phyloP scores from a whole-genome alignment of 2,113 vertebrate species.

The Oryzias javanicus region DNA sequence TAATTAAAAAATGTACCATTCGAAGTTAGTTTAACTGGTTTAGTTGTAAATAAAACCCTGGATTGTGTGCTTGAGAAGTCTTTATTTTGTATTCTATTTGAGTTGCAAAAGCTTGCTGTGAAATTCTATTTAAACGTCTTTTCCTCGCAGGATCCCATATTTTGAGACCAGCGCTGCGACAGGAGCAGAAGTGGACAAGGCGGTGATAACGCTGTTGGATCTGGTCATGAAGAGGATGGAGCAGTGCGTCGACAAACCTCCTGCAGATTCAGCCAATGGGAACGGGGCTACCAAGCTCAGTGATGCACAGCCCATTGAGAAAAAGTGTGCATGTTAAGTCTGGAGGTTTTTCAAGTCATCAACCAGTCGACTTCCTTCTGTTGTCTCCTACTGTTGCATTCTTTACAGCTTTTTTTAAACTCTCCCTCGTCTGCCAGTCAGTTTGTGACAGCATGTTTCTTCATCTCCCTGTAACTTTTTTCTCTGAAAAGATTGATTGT shows the following conservation, averaged over 20 bases:
- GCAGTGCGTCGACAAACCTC: conserved; percentile 88
- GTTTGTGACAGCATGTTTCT: conserved; percentile 31
- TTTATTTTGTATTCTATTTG: too few species aligned
- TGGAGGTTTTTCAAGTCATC: conserved; percentile 18
- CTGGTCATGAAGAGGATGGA: conserved; percentile 98
- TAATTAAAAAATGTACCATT: too few species aligned
- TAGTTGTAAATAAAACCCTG: too few species aligned
- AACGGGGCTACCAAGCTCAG: conserved; percentile 81
- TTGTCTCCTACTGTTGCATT: conserved; percentile 9
- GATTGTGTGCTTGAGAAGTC: too few species aligned
- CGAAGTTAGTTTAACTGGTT: too few species aligned
- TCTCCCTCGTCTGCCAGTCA: conserved; percentile 16
- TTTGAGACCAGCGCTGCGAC: conserved; percentile 94
- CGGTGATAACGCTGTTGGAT: conserved; percentile 89
- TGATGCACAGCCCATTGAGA: conserved; percentile 70
- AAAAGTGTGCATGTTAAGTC: conserved; percentile 88
- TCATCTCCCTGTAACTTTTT: not conserved
- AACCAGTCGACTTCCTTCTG: conserved; percentile 28
- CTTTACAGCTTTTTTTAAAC: conserved; percentile 1
- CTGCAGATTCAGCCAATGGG: conserved; percentile 76
- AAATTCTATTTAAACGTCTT: not conserved
- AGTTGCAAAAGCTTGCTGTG: not conserved
- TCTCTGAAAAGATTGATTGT: not conserved
- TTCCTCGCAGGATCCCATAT: conserved; percentile 84
- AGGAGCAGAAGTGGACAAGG: conserved; percentile 86